Base-by-base conservation (phyloP, 2,113 vertebrate genomes). In the Indri indri region DNA sequence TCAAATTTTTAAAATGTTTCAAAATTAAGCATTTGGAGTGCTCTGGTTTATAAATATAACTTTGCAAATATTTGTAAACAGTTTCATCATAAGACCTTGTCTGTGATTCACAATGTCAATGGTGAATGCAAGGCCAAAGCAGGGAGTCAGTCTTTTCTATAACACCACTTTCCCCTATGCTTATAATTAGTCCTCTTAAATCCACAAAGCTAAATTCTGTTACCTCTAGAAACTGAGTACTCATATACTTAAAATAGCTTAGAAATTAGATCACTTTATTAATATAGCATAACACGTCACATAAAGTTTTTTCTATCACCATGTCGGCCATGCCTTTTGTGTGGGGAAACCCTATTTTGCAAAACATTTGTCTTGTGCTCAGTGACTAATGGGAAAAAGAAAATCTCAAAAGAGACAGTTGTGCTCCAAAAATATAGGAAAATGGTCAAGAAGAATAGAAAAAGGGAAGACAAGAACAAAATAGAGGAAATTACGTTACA, bases 361-460 rank as follows among this genome's bases (percentile, higher is more conserved):
- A 66, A 86, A 93, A 42, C 3, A 47, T 37, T 93, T 94, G 50
- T 83, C 34, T 82, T 76, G 2, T 91, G 30, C 84, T 92, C 27
- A 30, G 5, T 91, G 63, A 71, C 37, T 70, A 94, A 85, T 42
- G 8, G 42, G 42, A 61, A 54, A 86, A 65, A 65, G 10, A 80
- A 92, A 90, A 87, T 47, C 3, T 74, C 82, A 92, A 93, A 93
- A 54, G 45, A 95, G 47, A 52, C 10, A 80, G 8, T 22, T 42
- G 80, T 45, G 20, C 32, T 88, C 9, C 32, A 61, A 40, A 80
- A 85, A 40, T 83, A 66, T 1, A 88, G 45, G 6, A 45, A 85
- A 90, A 71, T 27, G 37, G n/a, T 83, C n/a, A 50, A 88, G 57
- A 91, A 37, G 34, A 88, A 34, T 40, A 17, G 57, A 77, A 81